Base-by-base conservation (phyloP, 2,888 invertebrate genomes). In the Lithophane leautieri region DNA sequence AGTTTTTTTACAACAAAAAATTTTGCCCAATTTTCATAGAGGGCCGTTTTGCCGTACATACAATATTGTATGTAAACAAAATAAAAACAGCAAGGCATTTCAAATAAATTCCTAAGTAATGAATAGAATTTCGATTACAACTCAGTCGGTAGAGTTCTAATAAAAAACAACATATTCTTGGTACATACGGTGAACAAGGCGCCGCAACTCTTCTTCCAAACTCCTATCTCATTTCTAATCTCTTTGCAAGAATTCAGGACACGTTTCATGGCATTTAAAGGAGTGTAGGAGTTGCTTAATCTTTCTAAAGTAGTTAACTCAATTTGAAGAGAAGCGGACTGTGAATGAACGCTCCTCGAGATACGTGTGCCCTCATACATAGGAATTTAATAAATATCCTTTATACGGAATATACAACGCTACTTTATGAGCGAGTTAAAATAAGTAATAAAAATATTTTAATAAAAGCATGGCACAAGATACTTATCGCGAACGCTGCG, bases 231-330 rank as follows among this genome's bases (percentile, higher is more conserved):
- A 78, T 82, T 86, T 88, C 70, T 78, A 77, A 89, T 89, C 87
- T 83, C 83, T 86, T 82, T 78, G 71, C 73, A 14, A 79, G 68
- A 79, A 89, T 87, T 86, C 86, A 75, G 80, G 77, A 85, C 90
- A 87, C 88, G 90, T 90, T 82, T 84, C 83, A 76, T 77, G 75
- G 74, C 80, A 82, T 89, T 89, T 88, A 88, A 82, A 81, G 83
- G 78, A 79, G 74, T 82, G 79, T 84, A 85, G 78, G 81, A 83
- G 84, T 80, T 76, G 76, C 79, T 87, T 88, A 89, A 89, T 89
- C 82, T 86, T 83, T 86, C 67, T 85, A 79, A 88, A 88, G 82
- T 87, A 89, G 86, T 89, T 88, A 88, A 89, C 83, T 88, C 83
- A 76, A 88, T 88, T 88, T 82, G 44, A 67, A 81, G 81, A 67